These are phyloP conservation scores for Trachops cirrhosus DNA, from an alignment of 2,797 vertebrate species.

Conservation along the genomic window DNA sequence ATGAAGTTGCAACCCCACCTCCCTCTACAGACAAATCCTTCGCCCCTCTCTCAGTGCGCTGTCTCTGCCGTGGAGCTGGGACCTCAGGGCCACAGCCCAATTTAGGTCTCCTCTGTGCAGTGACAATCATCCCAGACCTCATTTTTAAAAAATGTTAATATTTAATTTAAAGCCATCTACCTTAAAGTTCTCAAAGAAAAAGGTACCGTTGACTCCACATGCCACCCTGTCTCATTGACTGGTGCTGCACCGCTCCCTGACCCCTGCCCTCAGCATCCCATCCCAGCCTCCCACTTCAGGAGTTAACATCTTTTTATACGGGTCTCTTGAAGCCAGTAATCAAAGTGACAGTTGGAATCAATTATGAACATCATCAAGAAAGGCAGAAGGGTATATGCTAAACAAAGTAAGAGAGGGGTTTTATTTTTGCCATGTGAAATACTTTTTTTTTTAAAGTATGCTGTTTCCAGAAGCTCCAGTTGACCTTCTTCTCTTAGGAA, in stretches of 20 bases:
- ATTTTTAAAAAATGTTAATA: slow-evolving; percentile 53
- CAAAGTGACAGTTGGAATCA: neutral
- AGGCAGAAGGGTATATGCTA: neutral
- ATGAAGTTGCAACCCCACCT: slow-evolving; percentile 53
- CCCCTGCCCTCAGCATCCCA: accelerated
- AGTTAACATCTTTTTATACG: slow-evolving; percentile 1
- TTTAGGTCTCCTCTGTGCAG: slow-evolving; percentile 42
- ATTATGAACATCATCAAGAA: slow-evolving; percentile 6
- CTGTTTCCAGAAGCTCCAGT: neutral
- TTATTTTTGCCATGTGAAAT: neutral
- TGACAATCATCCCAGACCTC: slow-evolving; percentile 52
- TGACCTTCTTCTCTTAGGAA: neutral
- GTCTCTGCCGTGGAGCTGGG: neutral
- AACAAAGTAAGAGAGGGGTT: neutral
- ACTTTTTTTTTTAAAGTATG: neutral
- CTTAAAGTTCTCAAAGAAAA: slow-evolving; percentile 46
- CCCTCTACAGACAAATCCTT: neutral
- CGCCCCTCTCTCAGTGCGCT: neutral
- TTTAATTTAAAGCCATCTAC: slow-evolving; percentile 68
- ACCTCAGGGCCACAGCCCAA: slow-evolving; percentile 59
- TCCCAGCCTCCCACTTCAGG: neutral
- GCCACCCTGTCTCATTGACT: accelerated
- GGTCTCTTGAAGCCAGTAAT: neutral
- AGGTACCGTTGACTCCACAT: neutral
- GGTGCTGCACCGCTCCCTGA: accelerated